Percentiles rank a stretch among this genome's conserved stretches.
phyloP scores from a whole-genome alignment of 2,113 vertebrate genomes.

The Macroglossus sobrinus region DNA sequence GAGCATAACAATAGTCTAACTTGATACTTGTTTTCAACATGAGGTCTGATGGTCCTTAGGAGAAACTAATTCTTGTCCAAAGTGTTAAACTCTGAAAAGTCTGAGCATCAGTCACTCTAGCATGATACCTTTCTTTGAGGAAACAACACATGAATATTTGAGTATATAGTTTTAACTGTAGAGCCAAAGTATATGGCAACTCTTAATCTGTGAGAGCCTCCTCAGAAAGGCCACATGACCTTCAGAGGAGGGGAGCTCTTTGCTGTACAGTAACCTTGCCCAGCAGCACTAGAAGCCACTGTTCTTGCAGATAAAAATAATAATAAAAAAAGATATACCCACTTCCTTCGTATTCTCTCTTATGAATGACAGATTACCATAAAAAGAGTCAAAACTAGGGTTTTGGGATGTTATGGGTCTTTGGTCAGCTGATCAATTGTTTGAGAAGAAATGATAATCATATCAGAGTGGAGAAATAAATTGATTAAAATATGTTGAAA shows the following conservation, averaged over 20 bases:
- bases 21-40: background rate
- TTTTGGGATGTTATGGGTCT: background rate
- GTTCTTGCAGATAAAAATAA: background rate
- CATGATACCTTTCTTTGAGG: background rate
- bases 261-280: background rate
- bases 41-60: background rate
- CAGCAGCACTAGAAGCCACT: background rate
- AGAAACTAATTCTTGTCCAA: background rate
- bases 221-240: background rate
- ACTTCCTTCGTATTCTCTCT: background rate
- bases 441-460: background rate
- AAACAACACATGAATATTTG: too few relatives aligned
- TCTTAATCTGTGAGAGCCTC: background rate
- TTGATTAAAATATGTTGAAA: background rate
- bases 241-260: background rate
- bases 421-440: background rate
- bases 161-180: background rate
- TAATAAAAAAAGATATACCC: background rate
- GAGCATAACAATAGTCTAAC: rapidly evolving
- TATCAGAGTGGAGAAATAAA: background rate
- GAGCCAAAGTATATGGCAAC: too few relatives aligned
- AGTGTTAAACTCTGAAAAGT: background rate
- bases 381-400: background rate
- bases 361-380: background rate
- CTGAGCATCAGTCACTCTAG: background rate